Percentiles rank a stretch among this genome's conserved stretches.
These are phyloP conservation scores for Clangula hyemalis DNA, from an alignment of 2,797 vertebrate genomes.

Conservation along the genomic window DNA sequence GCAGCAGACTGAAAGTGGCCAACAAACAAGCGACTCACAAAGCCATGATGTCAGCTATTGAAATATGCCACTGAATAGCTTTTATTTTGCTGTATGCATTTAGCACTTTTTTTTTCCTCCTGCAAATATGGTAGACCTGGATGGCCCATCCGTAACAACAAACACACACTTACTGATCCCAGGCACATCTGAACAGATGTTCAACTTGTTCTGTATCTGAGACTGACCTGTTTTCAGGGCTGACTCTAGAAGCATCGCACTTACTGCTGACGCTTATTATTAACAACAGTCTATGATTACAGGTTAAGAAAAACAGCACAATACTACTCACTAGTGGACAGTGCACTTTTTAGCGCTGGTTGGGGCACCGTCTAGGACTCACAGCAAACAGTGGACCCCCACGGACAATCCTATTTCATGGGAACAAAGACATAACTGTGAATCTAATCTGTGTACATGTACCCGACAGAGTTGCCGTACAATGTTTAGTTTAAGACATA, in stretches of 20 bases:
- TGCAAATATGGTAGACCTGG: neutral
- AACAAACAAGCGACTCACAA: neutral
- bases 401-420: neutral
- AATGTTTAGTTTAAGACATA: neutral
- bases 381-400: accelerated
- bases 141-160: neutral
- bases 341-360: neutral
- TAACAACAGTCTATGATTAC: neutral
- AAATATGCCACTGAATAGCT: neutral
- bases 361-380: neutral
- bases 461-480: neutral
- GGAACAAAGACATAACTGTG: neutral
- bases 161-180: neutral
- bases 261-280: neutral
- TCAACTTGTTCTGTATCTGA: neutral
- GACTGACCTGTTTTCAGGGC: neutral
- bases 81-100: neutral
- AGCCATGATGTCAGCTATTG: neutral
- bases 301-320: neutral
- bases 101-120: neutral
- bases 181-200: neutral
- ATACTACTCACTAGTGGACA: accelerated
- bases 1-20: neutral
- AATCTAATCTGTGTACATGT: neutral
- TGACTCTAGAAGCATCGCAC: neutral